Evolutionary conservation across 1,140 invertebrate genomes (phyloP), one percentile per base, ranked within the genome.

Genomic region (Bombus confusus): DNA sequence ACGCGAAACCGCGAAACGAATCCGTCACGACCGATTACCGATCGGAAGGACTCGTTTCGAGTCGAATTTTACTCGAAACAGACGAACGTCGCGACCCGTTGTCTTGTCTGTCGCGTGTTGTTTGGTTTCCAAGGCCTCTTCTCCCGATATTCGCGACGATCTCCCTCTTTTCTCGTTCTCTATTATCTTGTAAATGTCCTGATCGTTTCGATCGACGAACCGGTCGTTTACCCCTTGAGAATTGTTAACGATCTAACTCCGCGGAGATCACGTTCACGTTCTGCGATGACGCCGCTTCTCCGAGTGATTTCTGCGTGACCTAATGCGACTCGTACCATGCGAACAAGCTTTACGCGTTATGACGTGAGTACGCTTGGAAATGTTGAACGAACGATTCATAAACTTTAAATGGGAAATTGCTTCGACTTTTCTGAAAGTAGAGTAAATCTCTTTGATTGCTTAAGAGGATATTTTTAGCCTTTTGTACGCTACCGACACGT

Each of bases 261-360:
- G 22, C 31, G 18, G 28, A 71, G 68, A 28, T 47, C 72, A 73
- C 52, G 71, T 31, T 68, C 37, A 81, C 68, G 57, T 39, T 76
- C 37, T 57, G 64, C 34, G 31, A 82, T 88, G 74, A 86, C 87
- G 84, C 62, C 68, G 74, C 74, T 57, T 31, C 69, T 62, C 69
- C 62, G 59, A 85, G 18, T 80, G 57, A 75, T 37, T 75, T 31
- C 77, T 76, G 83, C 68, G 15, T 80, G 83, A 84, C n/a, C 18
- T 8, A 83, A 83, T 57, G 87, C 78, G 72, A 83, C n/a, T 79
- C 90, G 77, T 92, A 94, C 91, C 91, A 94, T 94, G 93, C 93
- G 85, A 94, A 93, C 87, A 91, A 75, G 83, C 73, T 89, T 86
- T 34, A 76, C 83, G 77, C 87, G 91, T 88, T 91, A 93, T 91